These are phyloP conservation scores for Phenganax stokvisi DNA, from an alignment of 92 coral and sea anemone genomes.

Conservation along the genomic window DNA sequence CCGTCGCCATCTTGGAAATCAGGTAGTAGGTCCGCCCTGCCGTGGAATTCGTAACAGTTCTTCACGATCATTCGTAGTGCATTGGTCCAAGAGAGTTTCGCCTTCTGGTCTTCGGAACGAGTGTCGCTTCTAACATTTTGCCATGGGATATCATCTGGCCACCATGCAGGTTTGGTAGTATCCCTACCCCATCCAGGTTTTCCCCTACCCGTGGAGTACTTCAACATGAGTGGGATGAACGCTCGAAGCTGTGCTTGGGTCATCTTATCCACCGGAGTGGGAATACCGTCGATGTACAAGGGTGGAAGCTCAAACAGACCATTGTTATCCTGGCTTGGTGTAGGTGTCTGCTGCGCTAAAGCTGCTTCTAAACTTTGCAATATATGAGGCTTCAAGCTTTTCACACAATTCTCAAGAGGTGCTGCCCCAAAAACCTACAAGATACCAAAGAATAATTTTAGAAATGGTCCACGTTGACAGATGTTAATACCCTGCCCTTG, in stretches of 20 bases:
- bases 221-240: constrained; percentile 95
- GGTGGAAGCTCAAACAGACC: constrained; percentile 91
- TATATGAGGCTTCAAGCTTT: constrained; percentile 77
- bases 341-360: constrained; percentile 92
- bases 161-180: constrained; percentile 93
- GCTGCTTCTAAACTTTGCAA: constrained; percentile 91
- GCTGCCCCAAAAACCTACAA: constrained; percentile 88
- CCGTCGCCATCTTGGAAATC: constrained; percentile 70
- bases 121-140: constrained; percentile 98
- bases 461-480: too few species aligned
- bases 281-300: constrained; percentile 91
- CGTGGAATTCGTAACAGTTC: constrained; percentile 97
- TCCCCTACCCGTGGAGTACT: constrained; percentile 97
- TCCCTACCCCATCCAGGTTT: constrained; percentile 99
- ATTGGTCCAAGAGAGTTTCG: constrained; percentile 96
- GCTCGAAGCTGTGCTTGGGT: constrained; percentile 98
- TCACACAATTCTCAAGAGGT: constrained; percentile 87
- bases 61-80: constrained; percentile 91
- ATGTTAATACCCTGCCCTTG: too few species aligned
- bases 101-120: constrained; percentile 93
- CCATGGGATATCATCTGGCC: constrained; percentile 99
- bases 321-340: constrained; percentile 84
- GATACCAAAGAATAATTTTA: not conserved
- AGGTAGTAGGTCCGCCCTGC: constrained; percentile 91
- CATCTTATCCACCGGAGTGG: constrained; percentile 99